Percentiles rank a stretch among this genome's conserved stretches.
These are phyloP conservation scores for Chlorodrepanis virens DNA, from an alignment of 2,113 vertebrate species.

Conservation along the genomic window DNA sequence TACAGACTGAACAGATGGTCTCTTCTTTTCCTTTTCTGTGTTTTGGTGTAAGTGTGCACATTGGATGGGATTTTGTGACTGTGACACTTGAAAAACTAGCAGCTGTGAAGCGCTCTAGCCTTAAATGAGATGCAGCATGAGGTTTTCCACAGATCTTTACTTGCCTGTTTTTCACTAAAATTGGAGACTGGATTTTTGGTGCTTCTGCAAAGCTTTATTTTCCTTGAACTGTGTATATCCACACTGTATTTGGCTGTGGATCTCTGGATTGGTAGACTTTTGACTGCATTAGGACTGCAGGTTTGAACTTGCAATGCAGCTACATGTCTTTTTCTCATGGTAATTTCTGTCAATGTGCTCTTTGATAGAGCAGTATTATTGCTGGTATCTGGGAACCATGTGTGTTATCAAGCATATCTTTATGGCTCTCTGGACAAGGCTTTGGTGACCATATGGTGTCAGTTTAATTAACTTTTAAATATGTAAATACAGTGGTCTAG, in stretches of 20 bases:
- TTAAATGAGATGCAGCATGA: constrained; percentile 42
- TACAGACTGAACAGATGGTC: constrained; percentile 32
- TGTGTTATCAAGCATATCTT: constrained; percentile 18
- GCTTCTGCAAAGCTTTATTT: not conserved
- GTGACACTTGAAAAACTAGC: constrained; percentile 46
- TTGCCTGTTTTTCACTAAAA: constrained; percentile 20
- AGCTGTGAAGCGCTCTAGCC: not conserved
- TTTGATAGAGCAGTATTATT: not conserved
- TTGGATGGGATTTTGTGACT: constrained; percentile 23
- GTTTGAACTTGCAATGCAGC: not conserved
- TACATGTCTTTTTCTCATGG: not conserved
- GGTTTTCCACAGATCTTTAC: constrained; percentile 6
- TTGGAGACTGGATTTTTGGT: not conserved
- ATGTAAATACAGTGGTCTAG: not conserved
- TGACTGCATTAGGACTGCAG: not conserved
- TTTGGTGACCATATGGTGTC: constrained; percentile 24
- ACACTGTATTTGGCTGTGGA: not conserved
- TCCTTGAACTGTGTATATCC: not conserved
- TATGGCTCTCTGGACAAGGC: not conserved
- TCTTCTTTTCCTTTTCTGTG: not conserved
- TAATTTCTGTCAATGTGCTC: not conserved
- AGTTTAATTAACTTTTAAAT: constrained; percentile 34
- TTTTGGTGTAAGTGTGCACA: constrained; percentile 37
- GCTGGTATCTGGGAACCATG: not conserved
- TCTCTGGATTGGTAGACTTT: not conserved